These are phyloP conservation scores for Trypoxylus dichotomus DNA, from an alignment of 1,140 invertebrate species.

Conservation along the genomic window DNA sequence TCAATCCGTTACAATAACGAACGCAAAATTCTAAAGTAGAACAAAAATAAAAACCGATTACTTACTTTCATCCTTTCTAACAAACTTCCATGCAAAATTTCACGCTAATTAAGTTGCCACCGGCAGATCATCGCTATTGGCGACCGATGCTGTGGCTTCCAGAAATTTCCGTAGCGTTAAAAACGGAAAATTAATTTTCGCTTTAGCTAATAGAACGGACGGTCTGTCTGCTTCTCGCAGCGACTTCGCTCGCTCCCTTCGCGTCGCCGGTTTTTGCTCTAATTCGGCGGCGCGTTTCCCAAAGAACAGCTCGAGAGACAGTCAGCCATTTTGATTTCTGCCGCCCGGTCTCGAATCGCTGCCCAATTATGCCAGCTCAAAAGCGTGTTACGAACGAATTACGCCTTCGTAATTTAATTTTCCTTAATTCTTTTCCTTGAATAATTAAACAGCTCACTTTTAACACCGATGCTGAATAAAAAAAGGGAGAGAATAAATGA, in stretches of 20 bases:
- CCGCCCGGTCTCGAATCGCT: conserved; percentile 23
- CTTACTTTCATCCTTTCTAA: not conserved
- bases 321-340: conserved; percentile 27
- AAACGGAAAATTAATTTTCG: not conserved
- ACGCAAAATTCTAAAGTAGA: too few relatives aligned
- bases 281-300: not conserved
- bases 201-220: not conserved
- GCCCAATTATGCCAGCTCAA: conserved; percentile 28
- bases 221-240: not conserved
- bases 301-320: conserved; percentile 5
- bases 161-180: conserved; percentile 6
- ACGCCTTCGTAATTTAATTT: conserved; percentile 24
- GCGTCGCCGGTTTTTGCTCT: not conserved
- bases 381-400: conserved; percentile 19
- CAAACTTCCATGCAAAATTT: not conserved
- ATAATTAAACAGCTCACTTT: conserved; percentile 26
- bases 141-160: not conserved
- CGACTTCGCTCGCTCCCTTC: not conserved
- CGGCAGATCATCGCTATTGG: not conserved
- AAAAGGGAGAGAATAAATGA: not conserved
- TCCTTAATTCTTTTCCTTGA: conserved; percentile 4
- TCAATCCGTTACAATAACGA: too few relatives aligned
- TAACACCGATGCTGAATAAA: not conserved
- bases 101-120: not conserved
- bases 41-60: too few relatives aligned